phyloP scores from a whole-genome alignment of 2,888 invertebrate species.

The Empis stercorea region DNA sequence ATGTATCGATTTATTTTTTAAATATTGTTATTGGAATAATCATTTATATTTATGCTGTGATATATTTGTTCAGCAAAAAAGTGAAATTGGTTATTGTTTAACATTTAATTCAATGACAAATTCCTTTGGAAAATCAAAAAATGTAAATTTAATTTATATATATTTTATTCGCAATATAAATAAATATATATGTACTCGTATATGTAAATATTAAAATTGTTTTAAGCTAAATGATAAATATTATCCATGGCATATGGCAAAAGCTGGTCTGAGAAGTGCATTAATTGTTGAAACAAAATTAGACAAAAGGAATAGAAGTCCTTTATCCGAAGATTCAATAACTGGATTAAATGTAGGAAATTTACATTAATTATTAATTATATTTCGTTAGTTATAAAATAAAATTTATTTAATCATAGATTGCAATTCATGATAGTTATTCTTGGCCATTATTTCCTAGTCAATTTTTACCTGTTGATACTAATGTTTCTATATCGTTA shows the following conservation, averaged over 20 bases:
- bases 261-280: conserved; percentile 24
- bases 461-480: conserved; percentile 21
- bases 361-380: not conserved
- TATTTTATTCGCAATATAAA: too few species aligned
- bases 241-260: conserved; percentile 25
- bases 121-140: conserved; percentile 12
- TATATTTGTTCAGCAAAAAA: conserved; percentile 34
- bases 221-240: conserved; percentile 10
- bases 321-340: conserved; percentile 11
- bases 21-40: conserved; percentile 34
- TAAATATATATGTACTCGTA: too few species aligned
- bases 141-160: conserved; percentile 8
- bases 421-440: conserved; percentile 25
- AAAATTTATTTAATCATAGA: not conserved
- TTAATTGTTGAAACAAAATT: conserved; percentile 19
- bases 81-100: conserved; percentile 37
- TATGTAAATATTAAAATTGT: too few species aligned
- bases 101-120: conserved; percentile 35
- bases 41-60: conserved; percentile 33
- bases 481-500: conserved; percentile 24
- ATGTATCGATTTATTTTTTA: conserved; percentile 33
- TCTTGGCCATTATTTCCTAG: conserved; percentile 19
- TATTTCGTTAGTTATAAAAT: too few species aligned
- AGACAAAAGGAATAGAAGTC: conserved; percentile 15
- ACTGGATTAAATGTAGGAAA: conserved; percentile 22